Base-by-base conservation (phyloP, 1,140 invertebrate species). In the Hyles euphorbiae region DNA sequence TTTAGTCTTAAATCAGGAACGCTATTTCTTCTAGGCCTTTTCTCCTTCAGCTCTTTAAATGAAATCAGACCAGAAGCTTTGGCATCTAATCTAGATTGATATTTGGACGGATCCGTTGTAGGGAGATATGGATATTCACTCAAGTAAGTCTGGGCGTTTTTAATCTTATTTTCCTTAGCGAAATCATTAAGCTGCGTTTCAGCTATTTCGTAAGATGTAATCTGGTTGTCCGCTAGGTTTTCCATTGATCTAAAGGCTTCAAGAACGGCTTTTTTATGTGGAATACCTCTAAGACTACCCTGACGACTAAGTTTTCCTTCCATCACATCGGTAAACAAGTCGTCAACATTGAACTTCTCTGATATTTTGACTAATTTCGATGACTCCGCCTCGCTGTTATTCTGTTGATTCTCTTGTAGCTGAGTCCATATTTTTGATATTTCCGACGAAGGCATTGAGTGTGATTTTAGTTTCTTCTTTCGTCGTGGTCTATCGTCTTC, bases 241-340 rank as follows among this genome's bases (percentile, higher is more conserved):
- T 90, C 90, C 85, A 90, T 89, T 0, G 89, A 90, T 72, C 76
- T 81, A 52, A 90, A 90, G 0, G 89, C 74, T 70, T 89, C 89
- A 8, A 90, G 69, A 53, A 90, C 89, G 34, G 90, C 90, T 69
- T 88, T 89, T 60, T 90, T 90, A 65, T 90, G 81, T 6, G 90
- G 89, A 58, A 90, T 90, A 3, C 90, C 90, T 71, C 84, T 79
- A 50, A 90, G 85, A 64, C 84, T 88, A 40, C 90, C 89, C 48
- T 88, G 81, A 4, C 82, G 75, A 61, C 82, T 89, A 40, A 83
- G 60, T 67, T 74, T 83, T 2, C 87, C 82, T 65, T 88, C 83
- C 66, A 84, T 87, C 0, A 90, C 84, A 61, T 90, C 90, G 56
- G 78, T 79, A 54, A 90, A 90, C 43, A 90, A 74, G 63, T 89